Evolutionary conservation across 2,797 vertebrate genomes (phyloP).

Genomic region (Sebastes melanostomus): DNA sequence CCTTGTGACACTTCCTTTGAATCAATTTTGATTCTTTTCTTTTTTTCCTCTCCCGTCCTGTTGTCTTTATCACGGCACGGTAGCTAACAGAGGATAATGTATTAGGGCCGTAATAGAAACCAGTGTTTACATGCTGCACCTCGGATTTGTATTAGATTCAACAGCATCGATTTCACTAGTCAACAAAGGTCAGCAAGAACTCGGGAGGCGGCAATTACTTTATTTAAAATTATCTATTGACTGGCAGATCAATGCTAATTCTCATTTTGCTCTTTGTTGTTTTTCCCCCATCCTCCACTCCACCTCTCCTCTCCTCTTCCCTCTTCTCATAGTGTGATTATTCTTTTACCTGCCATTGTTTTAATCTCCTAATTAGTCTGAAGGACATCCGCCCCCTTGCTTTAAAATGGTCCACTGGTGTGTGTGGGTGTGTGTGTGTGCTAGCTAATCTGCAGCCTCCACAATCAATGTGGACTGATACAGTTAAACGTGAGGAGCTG

Average conservation of each 20-base stretch:
- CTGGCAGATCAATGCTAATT: slow-evolving; percentile 97
- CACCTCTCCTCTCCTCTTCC: slow-evolving; percentile 49
- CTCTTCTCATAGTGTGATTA: slow-evolving; percentile 77
- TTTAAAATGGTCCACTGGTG: slow-evolving; percentile 66
- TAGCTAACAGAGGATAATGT: slow-evolving; percentile 86
- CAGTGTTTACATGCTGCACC: slow-evolving; percentile 95
- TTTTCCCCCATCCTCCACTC: slow-evolving; percentile 65
- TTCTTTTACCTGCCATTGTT: slow-evolving; percentile 91
- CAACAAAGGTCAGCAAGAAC: slow-evolving; percentile 97
- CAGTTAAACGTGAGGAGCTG: slow-evolving; percentile 59
- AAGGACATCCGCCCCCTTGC: slow-evolving; percentile 88
- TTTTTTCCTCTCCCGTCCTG: slow-evolving; percentile 45
- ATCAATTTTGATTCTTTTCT: slow-evolving; percentile 63
- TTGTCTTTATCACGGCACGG: slow-evolving; percentile 76
- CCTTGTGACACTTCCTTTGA: slow-evolving; percentile 65
- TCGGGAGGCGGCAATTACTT: slow-evolving; percentile 95
- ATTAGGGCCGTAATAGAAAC: slow-evolving; percentile 94
- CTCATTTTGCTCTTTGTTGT: slow-evolving; percentile 87
- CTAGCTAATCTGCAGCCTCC: slow-evolving; percentile 58
- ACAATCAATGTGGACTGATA: slow-evolving; percentile 63
- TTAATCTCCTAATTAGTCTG: slow-evolving; percentile 96
- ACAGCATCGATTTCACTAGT: slow-evolving; percentile 99
- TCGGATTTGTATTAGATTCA: slow-evolving; percentile 95
- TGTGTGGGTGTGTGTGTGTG: slow-evolving; percentile 49
- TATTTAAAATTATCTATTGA: slow-evolving; percentile 99